Conservation (phyloP, 2,888 invertebrate species). For the Coremacera marginata region DNA sequence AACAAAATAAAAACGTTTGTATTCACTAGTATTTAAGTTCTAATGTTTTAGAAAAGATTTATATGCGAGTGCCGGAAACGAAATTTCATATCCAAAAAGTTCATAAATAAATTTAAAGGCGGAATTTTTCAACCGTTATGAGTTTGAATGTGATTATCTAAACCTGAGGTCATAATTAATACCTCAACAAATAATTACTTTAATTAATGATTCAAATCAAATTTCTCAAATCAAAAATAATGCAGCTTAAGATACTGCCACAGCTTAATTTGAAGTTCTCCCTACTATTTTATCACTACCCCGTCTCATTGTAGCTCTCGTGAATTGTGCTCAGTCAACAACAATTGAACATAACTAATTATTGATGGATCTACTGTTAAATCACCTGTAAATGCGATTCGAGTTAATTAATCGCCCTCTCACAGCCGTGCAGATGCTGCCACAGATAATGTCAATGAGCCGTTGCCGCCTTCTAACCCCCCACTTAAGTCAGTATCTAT, state of each 20-base stretch:
- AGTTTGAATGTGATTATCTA: no score
- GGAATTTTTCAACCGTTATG: no score
- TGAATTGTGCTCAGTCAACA: neutral
- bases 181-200: no score
- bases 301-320: neutral
- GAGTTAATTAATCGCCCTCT: constrained; percentile 19
- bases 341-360: constrained; percentile 20
- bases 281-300: neutral
- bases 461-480: neutral
- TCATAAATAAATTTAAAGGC: no score
- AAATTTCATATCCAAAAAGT: no score
- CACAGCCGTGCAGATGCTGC: neutral
- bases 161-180: no score
- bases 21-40: no score
- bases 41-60: no score
- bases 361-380: constrained; percentile 22
- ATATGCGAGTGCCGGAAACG: no score
- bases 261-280: neutral
- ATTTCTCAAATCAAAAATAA: no score
- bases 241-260: neutral
- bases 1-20: no score
- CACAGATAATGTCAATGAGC: neutral
- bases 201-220: no score
- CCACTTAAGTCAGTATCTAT: neutral
- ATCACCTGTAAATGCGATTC: constrained; percentile 27